phyloP scores from a whole-genome alignment of 2,113 vertebrate genomes.

The Hemichromis elongatus region DNA sequence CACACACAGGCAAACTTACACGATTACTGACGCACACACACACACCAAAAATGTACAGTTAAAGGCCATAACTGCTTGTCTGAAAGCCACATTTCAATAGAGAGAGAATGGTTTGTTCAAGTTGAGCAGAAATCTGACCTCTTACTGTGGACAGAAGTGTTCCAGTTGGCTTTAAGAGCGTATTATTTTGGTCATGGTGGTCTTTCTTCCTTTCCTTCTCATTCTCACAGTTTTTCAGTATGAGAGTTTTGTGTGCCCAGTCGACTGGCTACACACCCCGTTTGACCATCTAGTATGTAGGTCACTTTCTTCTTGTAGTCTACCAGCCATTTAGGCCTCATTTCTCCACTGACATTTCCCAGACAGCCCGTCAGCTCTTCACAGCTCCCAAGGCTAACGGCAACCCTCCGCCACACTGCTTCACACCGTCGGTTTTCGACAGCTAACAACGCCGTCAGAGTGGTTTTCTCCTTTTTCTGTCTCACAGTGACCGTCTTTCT shows the following conservation, averaged over 20 bases:
- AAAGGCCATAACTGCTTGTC: slow-evolving; percentile 31
- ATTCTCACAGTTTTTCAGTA: background rate
- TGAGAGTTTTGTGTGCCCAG: background rate
- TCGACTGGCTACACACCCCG: background rate
- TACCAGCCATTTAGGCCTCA: background rate
- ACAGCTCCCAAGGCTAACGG: slow-evolving; percentile 6
- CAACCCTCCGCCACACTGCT: slow-evolving; percentile 44
- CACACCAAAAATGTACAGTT: slow-evolving; percentile 27
- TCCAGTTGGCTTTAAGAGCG: slow-evolving; percentile 45
- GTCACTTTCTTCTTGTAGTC: slow-evolving; percentile 13
- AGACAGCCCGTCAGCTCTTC: slow-evolving; percentile 43
- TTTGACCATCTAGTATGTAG: slow-evolving; percentile 33
- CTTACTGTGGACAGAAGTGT: slow-evolving; percentile 50
- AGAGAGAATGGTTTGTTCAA: slow-evolving; percentile 42
- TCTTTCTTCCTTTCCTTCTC: slow-evolving; percentile 7
- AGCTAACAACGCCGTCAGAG: slow-evolving; percentile 41
- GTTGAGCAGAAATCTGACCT: slow-evolving; percentile 56
- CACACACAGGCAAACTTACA: background rate
- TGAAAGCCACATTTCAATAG: slow-evolving; percentile 55
- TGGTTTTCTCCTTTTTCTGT: slow-evolving; percentile 12
- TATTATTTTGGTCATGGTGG: slow-evolving; percentile 60
- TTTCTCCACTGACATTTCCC: slow-evolving; percentile 32
- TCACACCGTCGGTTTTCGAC: slow-evolving; percentile 38
- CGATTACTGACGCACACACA: background rate
- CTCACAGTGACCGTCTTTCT: slow-evolving; percentile 8